Conservation (phyloP, 2,797 vertebrate genomes). For the Erpetoichthys calabaricus region DNA sequence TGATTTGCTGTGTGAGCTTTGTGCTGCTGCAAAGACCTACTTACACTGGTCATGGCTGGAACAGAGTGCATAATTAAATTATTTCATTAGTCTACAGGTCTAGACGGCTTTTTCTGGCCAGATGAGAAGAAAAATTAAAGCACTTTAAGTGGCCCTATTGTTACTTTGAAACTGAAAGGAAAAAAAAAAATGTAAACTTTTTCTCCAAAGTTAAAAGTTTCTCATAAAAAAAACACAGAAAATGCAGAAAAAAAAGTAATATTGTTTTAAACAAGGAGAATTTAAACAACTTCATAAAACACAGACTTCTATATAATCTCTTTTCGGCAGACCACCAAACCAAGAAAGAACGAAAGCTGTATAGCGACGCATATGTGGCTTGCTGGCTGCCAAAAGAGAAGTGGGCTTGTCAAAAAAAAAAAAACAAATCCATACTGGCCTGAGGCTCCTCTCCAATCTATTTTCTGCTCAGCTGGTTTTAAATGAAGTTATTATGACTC, state of each 20-base stretch:
- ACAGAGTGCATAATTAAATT: not conserved
- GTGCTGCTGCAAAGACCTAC: not conserved
- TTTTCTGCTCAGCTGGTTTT: conserved; percentile 99
- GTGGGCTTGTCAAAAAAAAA: conserved; percentile 61
- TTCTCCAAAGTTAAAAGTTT: no score
- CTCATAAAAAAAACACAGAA: conserved; percentile 9
- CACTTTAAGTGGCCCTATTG: no score
- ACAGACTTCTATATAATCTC: conserved; percentile 36
- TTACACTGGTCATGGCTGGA: not conserved
- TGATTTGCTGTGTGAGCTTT: not conserved
- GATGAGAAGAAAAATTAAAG: no score
- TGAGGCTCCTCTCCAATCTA: conserved; percentile 97
- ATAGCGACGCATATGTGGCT: conserved; percentile 56
- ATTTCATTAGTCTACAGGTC: no score
- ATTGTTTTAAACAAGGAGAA: no score
- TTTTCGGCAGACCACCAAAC: conserved; percentile 43
- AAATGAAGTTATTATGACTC: conserved; percentile 99
- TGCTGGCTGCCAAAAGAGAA: conserved; percentile 55
- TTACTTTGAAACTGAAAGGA: no score
- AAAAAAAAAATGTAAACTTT: no score
- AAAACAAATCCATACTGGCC: conserved; percentile 93
- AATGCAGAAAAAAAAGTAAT: conserved; percentile 2
- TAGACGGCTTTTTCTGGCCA: no score
- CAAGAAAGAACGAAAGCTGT: conserved; percentile 26
- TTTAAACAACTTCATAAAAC: not conserved